These are phyloP conservation scores for Mormyrops boulengeri DNA, from an alignment of 2,797 vertebrate genomes.

Conservation along the genomic window DNA sequence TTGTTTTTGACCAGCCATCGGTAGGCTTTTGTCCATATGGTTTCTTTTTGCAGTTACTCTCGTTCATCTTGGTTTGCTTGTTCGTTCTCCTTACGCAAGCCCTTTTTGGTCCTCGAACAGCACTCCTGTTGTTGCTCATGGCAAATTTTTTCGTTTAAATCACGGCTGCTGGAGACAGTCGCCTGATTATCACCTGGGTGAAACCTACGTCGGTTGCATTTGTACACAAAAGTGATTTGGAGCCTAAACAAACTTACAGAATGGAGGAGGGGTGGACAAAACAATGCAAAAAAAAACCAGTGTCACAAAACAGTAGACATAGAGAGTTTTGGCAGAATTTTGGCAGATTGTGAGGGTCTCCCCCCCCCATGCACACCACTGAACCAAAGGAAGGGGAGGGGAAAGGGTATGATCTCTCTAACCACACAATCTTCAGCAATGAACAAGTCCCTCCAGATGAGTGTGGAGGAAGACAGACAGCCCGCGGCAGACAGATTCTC, in stretches of 20 bases:
- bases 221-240: neutral
- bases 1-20: neutral
- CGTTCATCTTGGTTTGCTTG: conserved; percentile 28
- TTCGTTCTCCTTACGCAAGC: neutral
- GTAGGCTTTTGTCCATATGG: conserved; percentile 14
- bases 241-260: conserved; percentile 21
- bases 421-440: neutral
- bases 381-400: conserved; percentile 5
- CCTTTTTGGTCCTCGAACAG: neutral
- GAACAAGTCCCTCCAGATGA: conserved; percentile 4
- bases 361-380: conserved; percentile 32
- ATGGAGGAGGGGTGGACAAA: neutral
- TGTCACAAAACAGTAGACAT: conserved; percentile 14
- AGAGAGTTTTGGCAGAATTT: conserved; percentile 75
- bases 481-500: conserved; percentile 47
- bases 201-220: conserved; percentile 32
- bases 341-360: conserved; percentile 64
- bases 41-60: conserved; percentile 33
- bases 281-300: neutral
- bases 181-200: neutral
- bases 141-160: neutral
- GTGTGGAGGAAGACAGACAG: conserved; percentile 50
- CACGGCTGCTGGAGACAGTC: neutral
- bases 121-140: neutral
- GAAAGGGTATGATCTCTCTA: neutral